Percentiles rank a stretch among this genome's conserved stretches.
These are phyloP conservation scores for Myopa tessellatipennis DNA, from an alignment of 2,888 invertebrate genomes.

Conservation along the genomic window DNA sequence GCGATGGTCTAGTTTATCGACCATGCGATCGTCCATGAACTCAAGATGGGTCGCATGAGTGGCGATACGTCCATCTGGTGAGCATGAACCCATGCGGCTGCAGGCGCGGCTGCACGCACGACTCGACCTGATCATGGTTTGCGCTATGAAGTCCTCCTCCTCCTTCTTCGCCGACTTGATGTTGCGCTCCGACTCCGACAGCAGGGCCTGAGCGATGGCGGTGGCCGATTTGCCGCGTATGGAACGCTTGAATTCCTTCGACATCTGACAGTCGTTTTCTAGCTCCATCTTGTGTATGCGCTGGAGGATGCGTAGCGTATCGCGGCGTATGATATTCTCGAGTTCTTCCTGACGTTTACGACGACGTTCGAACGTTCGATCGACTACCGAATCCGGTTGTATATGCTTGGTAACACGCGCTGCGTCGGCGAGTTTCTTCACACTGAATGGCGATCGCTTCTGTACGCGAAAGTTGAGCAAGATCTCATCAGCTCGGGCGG, in stretches of 20 bases:
- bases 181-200: slow-evolving; percentile 72
- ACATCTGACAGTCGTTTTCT: slow-evolving; percentile 69
- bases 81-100: slow-evolving; percentile 58
- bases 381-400: slow-evolving; percentile 68
- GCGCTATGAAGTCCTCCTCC: slow-evolving; percentile 62
- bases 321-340: slow-evolving; percentile 71
- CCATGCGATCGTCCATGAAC: slow-evolving; percentile 65
- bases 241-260: slow-evolving; percentile 69
- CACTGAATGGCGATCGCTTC: slow-evolving; percentile 68
- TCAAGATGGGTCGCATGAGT: slow-evolving; percentile 64
- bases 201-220: slow-evolving; percentile 76
- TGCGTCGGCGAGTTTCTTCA: slow-evolving; percentile 71
- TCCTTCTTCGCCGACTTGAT: slow-evolving; percentile 61
- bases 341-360: slow-evolving; percentile 70
- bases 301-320: slow-evolving; percentile 62
- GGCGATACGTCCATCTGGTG: slow-evolving; percentile 53
- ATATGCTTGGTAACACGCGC: slow-evolving; percentile 69
- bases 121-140: slow-evolving; percentile 60
- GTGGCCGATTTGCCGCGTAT: slow-evolving; percentile 81
- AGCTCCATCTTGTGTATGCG: slow-evolving; percentile 68
- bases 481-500: slow-evolving; percentile 77
- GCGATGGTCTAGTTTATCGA: slow-evolving; percentile 67
- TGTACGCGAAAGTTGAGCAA: slow-evolving; percentile 68
- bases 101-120: slow-evolving; percentile 58
- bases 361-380: slow-evolving; percentile 67